These are phyloP conservation scores for Agonopterix heracliana DNA, from an alignment of 2,888 invertebrate genomes.

Conservation along the genomic window DNA sequence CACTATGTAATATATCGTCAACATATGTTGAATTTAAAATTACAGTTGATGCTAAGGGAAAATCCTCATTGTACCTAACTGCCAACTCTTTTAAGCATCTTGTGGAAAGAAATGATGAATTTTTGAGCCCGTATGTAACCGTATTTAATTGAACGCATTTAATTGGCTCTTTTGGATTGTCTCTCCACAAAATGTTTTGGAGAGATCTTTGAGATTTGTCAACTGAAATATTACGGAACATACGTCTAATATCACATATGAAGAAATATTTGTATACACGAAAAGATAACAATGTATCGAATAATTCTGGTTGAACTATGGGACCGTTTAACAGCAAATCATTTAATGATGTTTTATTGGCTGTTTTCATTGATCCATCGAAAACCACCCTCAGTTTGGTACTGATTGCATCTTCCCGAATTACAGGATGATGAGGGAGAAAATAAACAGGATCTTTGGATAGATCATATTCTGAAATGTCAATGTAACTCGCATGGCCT, in stretches of 20 bases:
- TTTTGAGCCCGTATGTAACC: constrained; percentile 13
- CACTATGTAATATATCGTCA: constrained; percentile 1
- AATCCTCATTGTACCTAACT: constrained; percentile 1
- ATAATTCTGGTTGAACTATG: constrained; percentile 17
- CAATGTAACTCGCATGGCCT: constrained; percentile 8
- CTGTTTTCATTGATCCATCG: not conserved
- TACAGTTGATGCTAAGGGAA: constrained; percentile 10
- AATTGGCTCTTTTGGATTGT: constrained; percentile 4
- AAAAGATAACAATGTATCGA: constrained; percentile 18
- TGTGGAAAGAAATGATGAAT: constrained; percentile 8
- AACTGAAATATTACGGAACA: constrained; percentile 13
- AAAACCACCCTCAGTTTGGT: constrained; percentile 1
- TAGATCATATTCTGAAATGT: not conserved
- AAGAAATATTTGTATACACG: constrained; percentile 16
- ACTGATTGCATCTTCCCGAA: not conserved
- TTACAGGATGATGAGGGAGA: constrained; percentile 5
- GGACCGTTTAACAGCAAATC: constrained; percentile 8
- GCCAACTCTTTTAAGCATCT: constrained; percentile 11
- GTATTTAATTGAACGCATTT: no score
- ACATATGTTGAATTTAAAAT: constrained; percentile 3
- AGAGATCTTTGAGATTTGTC: not conserved
- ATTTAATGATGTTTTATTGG: constrained; percentile 1
- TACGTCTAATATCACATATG: constrained; percentile 16
- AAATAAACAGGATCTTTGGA: constrained; percentile 9
- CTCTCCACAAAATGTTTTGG: constrained; percentile 13